These are phyloP conservation scores for Zaprionus africanus DNA, from an alignment of 1,140 invertebrate species.

Conservation along the genomic window DNA sequence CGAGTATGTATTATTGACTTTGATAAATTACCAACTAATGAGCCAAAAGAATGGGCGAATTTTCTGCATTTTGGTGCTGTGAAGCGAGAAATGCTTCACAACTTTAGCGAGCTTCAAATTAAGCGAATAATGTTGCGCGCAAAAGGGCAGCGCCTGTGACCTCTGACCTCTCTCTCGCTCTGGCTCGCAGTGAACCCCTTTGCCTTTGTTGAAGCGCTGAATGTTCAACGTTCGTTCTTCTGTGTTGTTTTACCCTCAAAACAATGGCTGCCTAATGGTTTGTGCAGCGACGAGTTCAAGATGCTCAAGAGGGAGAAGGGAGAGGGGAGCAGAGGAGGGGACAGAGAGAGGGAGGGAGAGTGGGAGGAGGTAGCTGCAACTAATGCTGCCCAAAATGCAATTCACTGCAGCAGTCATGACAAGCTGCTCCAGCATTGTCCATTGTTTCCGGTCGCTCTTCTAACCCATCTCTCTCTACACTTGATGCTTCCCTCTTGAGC, in stretches of 20 bases:
- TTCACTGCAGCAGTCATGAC: constrained; percentile 47
- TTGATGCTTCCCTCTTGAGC: neutral
- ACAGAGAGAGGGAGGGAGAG: neutral
- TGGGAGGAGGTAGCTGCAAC: neutral
- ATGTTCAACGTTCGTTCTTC: neutral
- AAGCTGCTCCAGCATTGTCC: constrained; percentile 10
- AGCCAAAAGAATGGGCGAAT: constrained; percentile 70
- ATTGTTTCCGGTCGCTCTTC: neutral
- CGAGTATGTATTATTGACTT: constrained; percentile 78
- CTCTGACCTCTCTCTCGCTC: neutral
- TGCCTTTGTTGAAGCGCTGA: neutral
- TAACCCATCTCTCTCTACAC: neutral
- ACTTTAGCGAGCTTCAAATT: constrained; percentile 47
- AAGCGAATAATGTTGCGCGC: constrained; percentile 21
- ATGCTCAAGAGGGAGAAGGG: neutral
- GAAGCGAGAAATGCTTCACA: constrained; percentile 51
- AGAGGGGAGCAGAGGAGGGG: neutral
- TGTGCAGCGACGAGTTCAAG: constrained; percentile 40
- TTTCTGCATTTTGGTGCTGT: constrained; percentile 73
- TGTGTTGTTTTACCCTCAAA: constrained; percentile 36
- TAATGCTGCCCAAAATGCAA: constrained; percentile 10
- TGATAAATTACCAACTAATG: constrained; percentile 81
- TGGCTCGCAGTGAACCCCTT: neutral
- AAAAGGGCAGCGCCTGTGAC: neutral
- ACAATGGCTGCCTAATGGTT: constrained; percentile 75